Percentiles rank a stretch among this genome's conserved stretches.
Evolutionary conservation across 2,113 vertebrate genomes (phyloP).

Genomic region (Ailurus styani): DNA sequence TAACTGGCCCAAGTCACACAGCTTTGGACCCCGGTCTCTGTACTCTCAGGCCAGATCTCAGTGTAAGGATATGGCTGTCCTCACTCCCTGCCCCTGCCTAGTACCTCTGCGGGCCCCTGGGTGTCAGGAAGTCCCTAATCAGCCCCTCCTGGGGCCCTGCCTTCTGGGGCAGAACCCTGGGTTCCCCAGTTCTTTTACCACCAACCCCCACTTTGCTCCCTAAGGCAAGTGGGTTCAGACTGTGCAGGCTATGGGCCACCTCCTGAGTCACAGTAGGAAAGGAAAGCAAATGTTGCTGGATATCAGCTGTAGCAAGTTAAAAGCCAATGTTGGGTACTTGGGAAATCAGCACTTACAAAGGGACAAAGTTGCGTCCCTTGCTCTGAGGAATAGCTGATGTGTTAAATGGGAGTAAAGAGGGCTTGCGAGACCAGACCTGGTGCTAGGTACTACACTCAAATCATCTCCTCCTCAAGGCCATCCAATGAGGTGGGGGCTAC

Average conservation of each 20-base stretch:
- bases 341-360: neutral
- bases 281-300: neutral
- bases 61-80: neutral
- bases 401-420: neutral
- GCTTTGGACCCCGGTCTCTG: neutral
- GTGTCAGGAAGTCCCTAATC: slow-evolving; percentile 47
- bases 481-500: accelerated
- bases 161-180: slow-evolving; percentile 12
- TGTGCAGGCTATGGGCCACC: too few species aligned
- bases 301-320: neutral
- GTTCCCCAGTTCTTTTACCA: neutral
- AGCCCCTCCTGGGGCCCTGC: neutral
- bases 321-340: neutral
- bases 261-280: neutral
- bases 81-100: neutral
- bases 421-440: neutral
- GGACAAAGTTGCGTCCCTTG: too few species aligned
- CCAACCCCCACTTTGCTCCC: neutral
- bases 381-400: neutral
- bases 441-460: neutral
- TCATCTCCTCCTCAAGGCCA: neutral
- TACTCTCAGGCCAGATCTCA: neutral
- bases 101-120: neutral
- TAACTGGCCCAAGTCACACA: neutral
- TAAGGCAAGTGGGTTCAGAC: neutral